Conservation (phyloP, 2,113 vertebrate species). For the Oxyruncus cristatus region DNA sequence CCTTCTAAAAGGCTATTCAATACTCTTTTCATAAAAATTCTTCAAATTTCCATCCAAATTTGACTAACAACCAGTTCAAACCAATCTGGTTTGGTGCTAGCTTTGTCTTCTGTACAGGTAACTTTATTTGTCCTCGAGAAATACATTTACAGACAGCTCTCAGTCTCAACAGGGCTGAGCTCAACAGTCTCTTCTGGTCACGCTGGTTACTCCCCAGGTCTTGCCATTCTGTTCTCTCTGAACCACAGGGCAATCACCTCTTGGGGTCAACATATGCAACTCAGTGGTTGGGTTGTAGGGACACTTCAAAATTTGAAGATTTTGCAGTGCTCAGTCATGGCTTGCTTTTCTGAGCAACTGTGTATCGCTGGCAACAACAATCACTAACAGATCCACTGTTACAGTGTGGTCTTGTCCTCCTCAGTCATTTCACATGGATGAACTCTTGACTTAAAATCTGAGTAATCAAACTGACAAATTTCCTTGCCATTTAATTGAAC, state of each 20-base stretch:
- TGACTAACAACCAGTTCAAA: not conserved
- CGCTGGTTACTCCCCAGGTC: not conserved
- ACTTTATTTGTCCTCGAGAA: not conserved
- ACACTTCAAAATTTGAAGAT: not conserved
- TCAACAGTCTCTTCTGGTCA: not conserved
- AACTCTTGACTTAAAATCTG: not conserved
- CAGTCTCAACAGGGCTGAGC: not conserved
- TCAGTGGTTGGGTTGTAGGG: not conserved
- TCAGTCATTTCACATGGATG: not conserved
- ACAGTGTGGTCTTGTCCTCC: not conserved
- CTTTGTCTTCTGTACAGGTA: not conserved
- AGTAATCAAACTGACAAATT: not conserved
- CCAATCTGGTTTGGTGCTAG: not conserved
- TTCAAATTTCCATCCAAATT: not conserved
- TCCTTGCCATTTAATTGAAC: not conserved
- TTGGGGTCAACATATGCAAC: not conserved
- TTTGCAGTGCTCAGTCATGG: not conserved
- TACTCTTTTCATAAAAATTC: not conserved
- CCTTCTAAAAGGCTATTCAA: not conserved
- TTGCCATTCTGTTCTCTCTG: not conserved
- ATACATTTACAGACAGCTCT: not conserved
- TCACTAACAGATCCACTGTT: not conserved
- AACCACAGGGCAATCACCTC: not conserved
- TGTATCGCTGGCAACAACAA: not conserved
- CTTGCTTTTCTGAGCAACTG: not conserved